Evolutionary conservation across 1,140 invertebrate genomes (phyloP).

Genomic region (Oryctes rhinoceros): DNA sequence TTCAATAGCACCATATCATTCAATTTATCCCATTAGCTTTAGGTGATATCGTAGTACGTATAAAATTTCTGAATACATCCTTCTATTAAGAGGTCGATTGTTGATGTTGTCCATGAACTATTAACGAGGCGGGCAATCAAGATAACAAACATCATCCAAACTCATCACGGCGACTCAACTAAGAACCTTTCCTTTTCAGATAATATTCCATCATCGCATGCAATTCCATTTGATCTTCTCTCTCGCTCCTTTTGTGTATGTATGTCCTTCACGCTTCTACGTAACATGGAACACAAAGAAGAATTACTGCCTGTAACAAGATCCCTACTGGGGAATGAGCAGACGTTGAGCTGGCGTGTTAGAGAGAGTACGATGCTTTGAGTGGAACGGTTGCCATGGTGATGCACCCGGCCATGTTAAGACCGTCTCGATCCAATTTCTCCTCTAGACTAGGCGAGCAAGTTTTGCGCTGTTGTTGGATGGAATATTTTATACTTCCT

Average conservation of each 20-base stretch:
- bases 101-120: not conserved
- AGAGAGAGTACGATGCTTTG: not conserved
- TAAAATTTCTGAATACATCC: not conserved
- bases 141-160: not conserved
- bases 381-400: conserved; percentile 17
- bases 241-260: not conserved
- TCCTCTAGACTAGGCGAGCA: conserved; percentile 16
- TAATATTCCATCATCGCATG: not conserved
- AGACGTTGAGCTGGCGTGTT: not conserved
- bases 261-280: not conserved
- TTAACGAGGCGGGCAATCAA: not conserved
- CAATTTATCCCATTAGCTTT: too few species aligned
- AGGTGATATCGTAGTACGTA: not conserved
- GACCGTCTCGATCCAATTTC: conserved; percentile 20
- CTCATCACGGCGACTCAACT: not conserved
- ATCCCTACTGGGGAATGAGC: not conserved
- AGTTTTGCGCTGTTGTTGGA: conserved; percentile 9
- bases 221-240: not conserved
- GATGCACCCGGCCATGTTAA: conserved; percentile 3
- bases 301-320: conserved; percentile 8
- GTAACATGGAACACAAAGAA: conserved; percentile 15
- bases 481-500: conserved; percentile 10
- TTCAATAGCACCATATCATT: too few species aligned
- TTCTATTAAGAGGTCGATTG: not conserved
- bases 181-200: not conserved